Evolutionary conservation across 2,888 invertebrate species (phyloP).

Genomic region (Lasioglossum zephyrum): DNA sequence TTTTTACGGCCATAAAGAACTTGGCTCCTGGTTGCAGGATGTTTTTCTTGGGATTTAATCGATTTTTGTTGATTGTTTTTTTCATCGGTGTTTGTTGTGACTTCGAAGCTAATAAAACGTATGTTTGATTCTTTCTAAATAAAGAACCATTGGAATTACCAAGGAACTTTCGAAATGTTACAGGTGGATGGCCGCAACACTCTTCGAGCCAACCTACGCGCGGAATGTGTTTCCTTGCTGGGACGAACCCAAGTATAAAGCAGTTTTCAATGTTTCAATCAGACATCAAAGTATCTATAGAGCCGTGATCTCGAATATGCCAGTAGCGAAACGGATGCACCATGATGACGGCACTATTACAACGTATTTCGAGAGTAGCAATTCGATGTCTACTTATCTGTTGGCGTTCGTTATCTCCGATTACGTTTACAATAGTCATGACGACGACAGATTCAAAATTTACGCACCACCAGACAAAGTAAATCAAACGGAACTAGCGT

Average conservation of each 20-base stretch:
- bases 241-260: conserved; percentile 90
- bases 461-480: conserved; percentile 70
- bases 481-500: conserved; percentile 73
- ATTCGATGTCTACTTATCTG: conserved; percentile 86
- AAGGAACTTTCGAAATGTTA: not conserved
- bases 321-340: not conserved
- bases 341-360: conserved; percentile 12
- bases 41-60: too few species aligned
- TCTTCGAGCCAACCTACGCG: conserved; percentile 89
- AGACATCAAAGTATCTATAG: conserved; percentile 85
- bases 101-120: too few species aligned
- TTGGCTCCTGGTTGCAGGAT: too few species aligned
- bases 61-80: too few species aligned
- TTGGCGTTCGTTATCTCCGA: conserved; percentile 87
- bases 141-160: too few species aligned
- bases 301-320: conserved; percentile 81
- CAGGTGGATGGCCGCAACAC: conserved; percentile 89
- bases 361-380: conserved; percentile 64
- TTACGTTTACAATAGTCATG: conserved; percentile 72
- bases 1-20: too few species aligned
- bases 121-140: not conserved
- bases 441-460: conserved; percentile 31
- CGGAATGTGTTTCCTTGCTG: conserved; percentile 91
- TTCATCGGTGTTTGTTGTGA: too few species aligned
- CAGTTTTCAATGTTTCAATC: conserved; percentile 88